phyloP scores from a whole-genome alignment of 2,888 invertebrate genomes.

The Iphiclides podalirius region DNA sequence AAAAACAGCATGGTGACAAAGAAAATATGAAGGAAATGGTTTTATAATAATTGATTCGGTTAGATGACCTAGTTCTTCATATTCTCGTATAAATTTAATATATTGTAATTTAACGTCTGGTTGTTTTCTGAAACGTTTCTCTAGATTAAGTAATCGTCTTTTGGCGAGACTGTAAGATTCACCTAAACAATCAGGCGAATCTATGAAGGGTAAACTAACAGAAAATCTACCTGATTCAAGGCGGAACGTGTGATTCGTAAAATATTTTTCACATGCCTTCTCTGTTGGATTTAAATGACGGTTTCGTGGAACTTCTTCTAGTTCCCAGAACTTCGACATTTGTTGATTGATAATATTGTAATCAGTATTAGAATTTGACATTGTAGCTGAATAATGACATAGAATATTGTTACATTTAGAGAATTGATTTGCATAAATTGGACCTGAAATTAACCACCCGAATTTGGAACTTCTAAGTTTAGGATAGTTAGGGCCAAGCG shows the following conservation, averaged over 20 bases:
- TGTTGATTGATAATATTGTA: too few species aligned
- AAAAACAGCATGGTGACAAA: too few species aligned
- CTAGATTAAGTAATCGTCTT: neutral
- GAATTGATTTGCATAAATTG: neutral
- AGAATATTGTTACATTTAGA: neutral
- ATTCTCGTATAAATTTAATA: too few species aligned
- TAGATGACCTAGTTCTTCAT: too few species aligned
- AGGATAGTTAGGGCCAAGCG: too few species aligned
- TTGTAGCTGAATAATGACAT: neutral
- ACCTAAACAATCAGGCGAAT: too few species aligned
- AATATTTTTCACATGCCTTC: neutral
- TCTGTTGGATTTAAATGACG: neutral
- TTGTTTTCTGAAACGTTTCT: neutral
- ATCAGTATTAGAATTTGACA: neutral
- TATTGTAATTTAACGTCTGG: too few species aligned
- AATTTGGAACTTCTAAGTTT: too few species aligned
- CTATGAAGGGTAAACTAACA: too few species aligned
- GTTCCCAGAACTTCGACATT: neutral
- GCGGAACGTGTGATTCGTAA: neutral
- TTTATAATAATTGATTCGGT: neutral
- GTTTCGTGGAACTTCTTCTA: neutral
- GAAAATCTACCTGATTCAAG: neutral
- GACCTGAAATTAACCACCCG: too few species aligned
- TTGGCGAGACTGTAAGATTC: too few species aligned
- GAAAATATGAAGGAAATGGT: neutral